These are phyloP conservation scores for Cerastis leucographa DNA, from an alignment of 2,888 invertebrate species.

Conservation along the genomic window DNA sequence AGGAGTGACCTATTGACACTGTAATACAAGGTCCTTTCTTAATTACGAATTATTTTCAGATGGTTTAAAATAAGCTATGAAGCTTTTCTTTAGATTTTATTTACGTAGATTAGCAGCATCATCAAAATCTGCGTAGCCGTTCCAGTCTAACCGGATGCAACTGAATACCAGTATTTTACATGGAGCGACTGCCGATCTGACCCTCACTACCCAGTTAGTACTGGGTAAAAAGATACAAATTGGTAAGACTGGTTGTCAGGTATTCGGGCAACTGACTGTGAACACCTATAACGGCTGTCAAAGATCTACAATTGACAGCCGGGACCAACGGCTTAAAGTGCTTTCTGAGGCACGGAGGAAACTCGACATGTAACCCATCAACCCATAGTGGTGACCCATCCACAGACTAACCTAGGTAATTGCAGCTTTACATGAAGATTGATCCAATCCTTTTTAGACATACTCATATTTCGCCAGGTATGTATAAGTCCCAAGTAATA, in stretches of 20 bases:
- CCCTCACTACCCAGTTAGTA: not conserved
- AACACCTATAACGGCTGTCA: not conserved
- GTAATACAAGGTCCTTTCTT: constrained; percentile 57
- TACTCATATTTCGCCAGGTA: not conserved
- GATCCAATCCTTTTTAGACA: too few species aligned
- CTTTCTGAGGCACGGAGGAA: not conserved
- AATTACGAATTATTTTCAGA: constrained; percentile 50
- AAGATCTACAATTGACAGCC: not conserved
- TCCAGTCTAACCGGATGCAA: not conserved
- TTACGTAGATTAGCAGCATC: not conserved
- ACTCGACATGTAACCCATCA: not conserved
- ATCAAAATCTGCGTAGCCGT: not conserved
- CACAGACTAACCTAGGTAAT: too few species aligned
- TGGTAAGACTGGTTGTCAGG: not conserved
- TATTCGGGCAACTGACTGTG: not conserved
- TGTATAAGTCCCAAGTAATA: not conserved
- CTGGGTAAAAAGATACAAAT: not conserved
- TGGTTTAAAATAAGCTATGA: constrained; percentile 41
- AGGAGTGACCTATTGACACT: constrained; percentile 68
- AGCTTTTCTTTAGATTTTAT: constrained; percentile 1
- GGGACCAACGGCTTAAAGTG: not conserved
- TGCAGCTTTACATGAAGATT: too few species aligned
- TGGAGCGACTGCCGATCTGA: not conserved
- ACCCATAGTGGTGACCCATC: too few species aligned
- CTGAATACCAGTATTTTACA: not conserved